These are phyloP conservation scores for Lagria hirta DNA, from an alignment of 2,888 invertebrate species.

Conservation along the genomic window DNA sequence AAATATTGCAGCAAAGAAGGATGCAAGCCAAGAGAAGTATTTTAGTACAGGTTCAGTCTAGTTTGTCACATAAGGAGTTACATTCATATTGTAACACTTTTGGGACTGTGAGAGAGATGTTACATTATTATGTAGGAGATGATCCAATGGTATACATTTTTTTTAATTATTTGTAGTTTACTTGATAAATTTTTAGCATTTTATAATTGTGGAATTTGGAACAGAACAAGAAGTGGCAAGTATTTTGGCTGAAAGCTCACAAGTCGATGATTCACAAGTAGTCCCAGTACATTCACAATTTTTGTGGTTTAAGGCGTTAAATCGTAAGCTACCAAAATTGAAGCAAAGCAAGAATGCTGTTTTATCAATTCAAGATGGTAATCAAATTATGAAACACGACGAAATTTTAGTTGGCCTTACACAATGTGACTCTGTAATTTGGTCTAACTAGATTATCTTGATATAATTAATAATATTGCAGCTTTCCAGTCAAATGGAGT, in stretches of 20 bases:
- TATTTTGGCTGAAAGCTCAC: conserved; percentile 60
- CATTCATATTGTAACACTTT: conserved; percentile 69
- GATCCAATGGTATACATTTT: conserved; percentile 48
- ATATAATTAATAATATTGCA: conserved; percentile 33
- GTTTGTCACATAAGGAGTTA: conserved; percentile 67
- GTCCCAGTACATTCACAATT: conserved; percentile 70
- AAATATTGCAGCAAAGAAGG: conserved; percentile 61
- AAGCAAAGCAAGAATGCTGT: conserved; percentile 38
- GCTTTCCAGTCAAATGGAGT: conserved; percentile 68
- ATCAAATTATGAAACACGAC: conserved; percentile 51
- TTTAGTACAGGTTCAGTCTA: conserved; percentile 75
- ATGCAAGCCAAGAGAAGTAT: conserved; percentile 69
- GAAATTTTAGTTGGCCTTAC: conserved; percentile 56
- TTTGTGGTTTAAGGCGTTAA: conserved; percentile 65
- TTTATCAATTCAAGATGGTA: conserved; percentile 55
- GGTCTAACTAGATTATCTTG: too few species aligned
- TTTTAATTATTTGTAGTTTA: not conserved
- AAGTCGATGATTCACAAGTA: conserved; percentile 60
- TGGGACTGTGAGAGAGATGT: conserved; percentile 64
- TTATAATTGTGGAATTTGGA: conserved; percentile 74
- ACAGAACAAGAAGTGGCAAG: conserved; percentile 58
- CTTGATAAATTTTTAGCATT: conserved; percentile 59
- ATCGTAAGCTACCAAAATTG: conserved; percentile 41
- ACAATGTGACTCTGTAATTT: conserved; percentile 55
- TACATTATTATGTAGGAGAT: conserved; percentile 61